These are phyloP conservation scores for Oppia nitens DNA, from an alignment of 1,140 invertebrate species.

Conservation along the genomic window DNA sequence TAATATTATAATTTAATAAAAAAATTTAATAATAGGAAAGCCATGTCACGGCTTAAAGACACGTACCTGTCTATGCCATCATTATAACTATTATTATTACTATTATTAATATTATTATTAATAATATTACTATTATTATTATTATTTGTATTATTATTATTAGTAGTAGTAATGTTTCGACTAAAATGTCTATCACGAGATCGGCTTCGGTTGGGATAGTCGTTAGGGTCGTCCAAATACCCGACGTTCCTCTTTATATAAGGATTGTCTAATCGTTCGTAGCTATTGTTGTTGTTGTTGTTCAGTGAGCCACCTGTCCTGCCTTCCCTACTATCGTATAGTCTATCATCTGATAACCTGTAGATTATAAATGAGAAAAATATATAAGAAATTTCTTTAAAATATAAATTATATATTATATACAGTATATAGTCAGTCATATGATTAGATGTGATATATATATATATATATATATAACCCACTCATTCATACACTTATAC, in stretches of 20 bases:
- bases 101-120: too few species aligned
- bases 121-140: too few species aligned
- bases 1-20: too few species aligned
- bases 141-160: not conserved
- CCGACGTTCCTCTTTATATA: not conserved
- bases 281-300: not conserved
- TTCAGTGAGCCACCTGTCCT: not conserved
- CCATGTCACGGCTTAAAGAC: too few species aligned
- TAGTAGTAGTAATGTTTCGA: not conserved
- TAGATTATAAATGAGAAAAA: too few species aligned
- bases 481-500: too few species aligned
- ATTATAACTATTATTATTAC: not conserved
- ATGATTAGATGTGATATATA: too few species aligned
- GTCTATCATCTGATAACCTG: not conserved
- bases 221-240: not conserved
- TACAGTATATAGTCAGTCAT: too few species aligned
- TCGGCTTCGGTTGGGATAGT: not conserved
- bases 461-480: too few species aligned
- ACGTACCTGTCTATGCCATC: not conserved
- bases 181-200: not conserved
- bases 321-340: not conserved
- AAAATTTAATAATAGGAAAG: too few species aligned
- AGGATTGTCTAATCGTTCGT: not conserved
- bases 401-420: too few species aligned
- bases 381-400: too few species aligned